Evolutionary conservation across 92 coral and sea anemone genomes (phyloP), one percentile per base, ranked within the genome.

Genomic region (Porites lobata): DNA sequence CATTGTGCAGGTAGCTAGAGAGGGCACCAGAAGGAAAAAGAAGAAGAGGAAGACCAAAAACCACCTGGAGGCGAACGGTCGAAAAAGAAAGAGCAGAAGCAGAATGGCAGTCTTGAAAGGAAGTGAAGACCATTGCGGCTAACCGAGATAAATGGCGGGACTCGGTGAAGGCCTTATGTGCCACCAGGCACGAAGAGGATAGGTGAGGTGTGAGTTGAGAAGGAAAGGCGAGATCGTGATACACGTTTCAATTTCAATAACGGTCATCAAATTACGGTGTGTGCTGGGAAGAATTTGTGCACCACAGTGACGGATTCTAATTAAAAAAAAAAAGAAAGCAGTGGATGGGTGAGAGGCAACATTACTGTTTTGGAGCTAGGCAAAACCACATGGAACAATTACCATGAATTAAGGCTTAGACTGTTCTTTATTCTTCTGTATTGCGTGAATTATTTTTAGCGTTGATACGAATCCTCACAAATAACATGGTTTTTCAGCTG

Each of bases 341-440:
- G 43, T 0, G 43, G 43, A 38, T 4, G 43, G 43, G 43, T 38
- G 43, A 38, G 5, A 38, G 43, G 73, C 50, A 69, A 69, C 73
- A 69, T 69, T n/a, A 69, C 74, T 69, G 52, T 69, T 69, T 10
- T 69, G 74, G 74, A 6, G 74, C 47, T 29, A 69, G 74, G 74
- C 43, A 69, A 69, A 69, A 69, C 74, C 50, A 69, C 74, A 22
- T 69, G 74, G 74, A 69, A 69, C 32, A 69, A 14, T 38, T 26
- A 69, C 11, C 74, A 69, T 26, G 32, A 1, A 6, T 26, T 38
- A 0, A 0, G 47, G 47, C 47, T 38, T 3, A 38, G 47, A 38
- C 32, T 11, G 50, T 38, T 50, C 32, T 29, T 69, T 66, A 18
- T 12, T 24, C 9, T 5, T 6, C 71, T 0, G 71, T 65, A 69